These are phyloP conservation scores for Drosophila prostipennis DNA, from an alignment of 2,888 invertebrate genomes.

Conservation along the genomic window DNA sequence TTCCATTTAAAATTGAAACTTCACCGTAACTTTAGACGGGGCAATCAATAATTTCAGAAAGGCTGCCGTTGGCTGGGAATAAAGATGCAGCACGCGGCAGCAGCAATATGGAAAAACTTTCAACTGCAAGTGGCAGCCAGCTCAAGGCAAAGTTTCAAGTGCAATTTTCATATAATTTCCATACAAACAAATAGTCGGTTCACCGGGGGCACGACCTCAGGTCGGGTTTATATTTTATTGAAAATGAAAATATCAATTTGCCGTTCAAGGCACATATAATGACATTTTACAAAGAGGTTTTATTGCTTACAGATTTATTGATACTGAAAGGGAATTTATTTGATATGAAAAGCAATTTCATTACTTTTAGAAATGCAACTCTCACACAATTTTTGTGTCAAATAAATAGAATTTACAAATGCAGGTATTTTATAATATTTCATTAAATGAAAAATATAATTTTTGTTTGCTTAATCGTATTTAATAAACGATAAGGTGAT, in stretches of 20 bases:
- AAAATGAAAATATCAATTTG: slow-evolving; percentile 22
- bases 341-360: background rate
- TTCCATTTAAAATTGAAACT: slow-evolving; percentile 32
- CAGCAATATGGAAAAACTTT: slow-evolving; percentile 47
- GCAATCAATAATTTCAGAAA: slow-evolving; percentile 43
- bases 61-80: slow-evolving; percentile 6
- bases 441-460: too few species aligned
- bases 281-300: background rate
- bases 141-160: slow-evolving; percentile 47
- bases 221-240: slow-evolving; percentile 7
- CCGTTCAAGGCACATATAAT: background rate
- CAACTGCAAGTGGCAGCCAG: slow-evolving; percentile 48
- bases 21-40: slow-evolving; percentile 22
- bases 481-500: too few species aligned
- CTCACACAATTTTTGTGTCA: too few species aligned
- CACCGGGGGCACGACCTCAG: slow-evolving; percentile 3
- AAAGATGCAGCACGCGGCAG: slow-evolving; percentile 8
- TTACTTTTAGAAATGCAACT: background rate
- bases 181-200: slow-evolving; percentile 23
- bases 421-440: too few species aligned
- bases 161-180: slow-evolving; percentile 37
- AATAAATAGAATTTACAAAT: too few species aligned
- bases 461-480: too few species aligned
- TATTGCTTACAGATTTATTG: background rate
- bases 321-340: background rate